A percentile compares a stretch with the other conserved stretches of the same genome.
phyloP scores from a whole-genome alignment of 2,113 vertebrate genomes.

The Xiphias gladius region DNA sequence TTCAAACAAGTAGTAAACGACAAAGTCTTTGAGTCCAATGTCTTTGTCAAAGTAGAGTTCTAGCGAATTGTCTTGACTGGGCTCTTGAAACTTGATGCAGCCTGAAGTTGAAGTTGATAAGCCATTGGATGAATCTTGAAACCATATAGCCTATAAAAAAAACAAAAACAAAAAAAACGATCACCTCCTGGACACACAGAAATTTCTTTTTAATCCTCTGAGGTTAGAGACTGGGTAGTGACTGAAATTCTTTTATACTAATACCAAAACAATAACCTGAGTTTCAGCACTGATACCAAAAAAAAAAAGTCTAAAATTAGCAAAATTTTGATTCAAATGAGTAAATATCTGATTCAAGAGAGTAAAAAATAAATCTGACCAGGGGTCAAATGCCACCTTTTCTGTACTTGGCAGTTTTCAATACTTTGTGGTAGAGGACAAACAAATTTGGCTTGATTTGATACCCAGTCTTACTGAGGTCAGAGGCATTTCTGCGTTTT shows the following conservation, averaged over 20 bases:
- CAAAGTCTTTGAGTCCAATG: conserved; percentile 43
- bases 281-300: no score
- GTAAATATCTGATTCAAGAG: not conserved
- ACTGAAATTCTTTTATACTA: not conserved
- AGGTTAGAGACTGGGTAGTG: not conserved
- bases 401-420: no score
- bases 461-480: no score
- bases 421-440: no score
- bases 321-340: not conserved
- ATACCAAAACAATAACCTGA: no score
- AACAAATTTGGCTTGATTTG: not conserved
- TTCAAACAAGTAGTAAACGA: conserved; percentile 51
- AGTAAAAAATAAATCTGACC: not conserved
- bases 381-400: no score
- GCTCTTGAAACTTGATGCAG: conserved; percentile 95
- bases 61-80: conserved; percentile 93
- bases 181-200: not conserved
- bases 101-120: conserved; percentile 94
- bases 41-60: conserved; percentile 6
- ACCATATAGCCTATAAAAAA: conserved; percentile 87
- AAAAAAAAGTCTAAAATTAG: no score
- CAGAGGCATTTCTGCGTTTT: no score
- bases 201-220: not conserved
- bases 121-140: conserved; percentile 98
- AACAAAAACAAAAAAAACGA: not conserved